These are phyloP conservation scores for Palythoa grandis DNA, from an alignment of 92 coral and sea anemone species.

Conservation along the genomic window DNA sequence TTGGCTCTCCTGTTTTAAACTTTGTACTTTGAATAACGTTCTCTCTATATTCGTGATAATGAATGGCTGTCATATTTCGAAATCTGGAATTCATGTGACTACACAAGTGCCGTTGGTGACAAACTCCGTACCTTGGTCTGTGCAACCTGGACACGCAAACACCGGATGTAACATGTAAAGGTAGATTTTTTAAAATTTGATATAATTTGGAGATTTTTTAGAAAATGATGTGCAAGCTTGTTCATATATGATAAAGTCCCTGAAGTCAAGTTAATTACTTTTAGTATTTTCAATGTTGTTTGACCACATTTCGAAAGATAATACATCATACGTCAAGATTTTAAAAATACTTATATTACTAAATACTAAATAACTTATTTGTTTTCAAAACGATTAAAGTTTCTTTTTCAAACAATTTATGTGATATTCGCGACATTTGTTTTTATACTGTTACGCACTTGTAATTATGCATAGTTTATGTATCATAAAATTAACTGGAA, in stretches of 20 bases:
- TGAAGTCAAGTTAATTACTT: too few species aligned
- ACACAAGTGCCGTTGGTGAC: not conserved
- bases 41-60: not conserved
- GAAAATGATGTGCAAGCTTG: not conserved
- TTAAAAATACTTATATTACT: not conserved
- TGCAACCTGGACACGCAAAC: not conserved
- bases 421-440: not conserved
- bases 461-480: not conserved
- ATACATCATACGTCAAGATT: not conserved
- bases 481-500: not conserved
- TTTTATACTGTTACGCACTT: not conserved
- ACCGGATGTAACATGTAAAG: constrained; percentile 6
- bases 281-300: too few species aligned
- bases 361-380: not conserved
- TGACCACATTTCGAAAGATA: not conserved
- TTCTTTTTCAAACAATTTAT: not conserved
- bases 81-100: constrained; percentile 41
- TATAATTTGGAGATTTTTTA: not conserved
- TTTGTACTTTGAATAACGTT: constrained; percentile 16
- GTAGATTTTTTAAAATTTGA: not conserved
- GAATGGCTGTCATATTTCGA: constrained; percentile 19
- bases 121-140: not conserved
- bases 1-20: not conserved
- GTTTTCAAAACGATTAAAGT: not conserved
- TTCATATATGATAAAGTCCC: not conserved